Evolutionary conservation across 2,888 invertebrate species (phyloP).

Genomic region (Antheraea yamamai): DNA sequence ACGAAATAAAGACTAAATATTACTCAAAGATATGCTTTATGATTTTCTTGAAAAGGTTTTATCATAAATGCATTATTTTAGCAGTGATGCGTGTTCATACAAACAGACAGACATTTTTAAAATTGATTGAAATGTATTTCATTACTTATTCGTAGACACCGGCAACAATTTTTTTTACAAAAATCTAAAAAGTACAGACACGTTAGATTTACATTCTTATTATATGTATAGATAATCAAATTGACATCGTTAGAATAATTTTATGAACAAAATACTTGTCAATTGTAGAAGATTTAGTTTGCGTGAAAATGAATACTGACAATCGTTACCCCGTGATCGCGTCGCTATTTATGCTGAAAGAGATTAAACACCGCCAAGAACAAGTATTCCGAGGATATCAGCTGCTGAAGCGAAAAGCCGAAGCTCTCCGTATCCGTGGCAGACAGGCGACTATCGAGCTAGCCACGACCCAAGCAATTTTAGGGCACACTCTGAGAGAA

Average conservation of each 20-base stretch:
- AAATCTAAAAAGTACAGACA: too few species aligned
- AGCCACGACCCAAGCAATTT: constrained; percentile 58
- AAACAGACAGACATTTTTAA: too few species aligned
- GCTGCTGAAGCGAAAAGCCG: constrained; percentile 65
- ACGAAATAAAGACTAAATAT: too few species aligned
- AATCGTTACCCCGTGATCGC: constrained; percentile 73
- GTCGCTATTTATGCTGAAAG: constrained; percentile 71
- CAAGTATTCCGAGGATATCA: constrained; percentile 67
- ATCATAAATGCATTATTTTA: too few species aligned
- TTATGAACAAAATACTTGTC: neutral
- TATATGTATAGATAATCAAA: neutral
- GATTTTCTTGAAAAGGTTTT: too few species aligned
- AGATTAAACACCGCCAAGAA: constrained; percentile 70
- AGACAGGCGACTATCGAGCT: constrained; percentile 64
- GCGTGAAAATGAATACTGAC: constrained; percentile 60
- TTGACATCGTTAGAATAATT: neutral
- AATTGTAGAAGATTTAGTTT: neutral
- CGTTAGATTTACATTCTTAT: too few species aligned
- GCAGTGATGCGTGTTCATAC: too few species aligned
- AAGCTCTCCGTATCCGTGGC: constrained; percentile 63
- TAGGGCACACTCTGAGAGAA: constrained; percentile 66
- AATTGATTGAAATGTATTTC: too few species aligned
- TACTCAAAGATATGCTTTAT: too few species aligned
- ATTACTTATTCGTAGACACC: too few species aligned
- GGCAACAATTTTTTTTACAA: too few species aligned